Conservation (phyloP, 2,797 vertebrate genomes). For the Channa striata region DNA sequence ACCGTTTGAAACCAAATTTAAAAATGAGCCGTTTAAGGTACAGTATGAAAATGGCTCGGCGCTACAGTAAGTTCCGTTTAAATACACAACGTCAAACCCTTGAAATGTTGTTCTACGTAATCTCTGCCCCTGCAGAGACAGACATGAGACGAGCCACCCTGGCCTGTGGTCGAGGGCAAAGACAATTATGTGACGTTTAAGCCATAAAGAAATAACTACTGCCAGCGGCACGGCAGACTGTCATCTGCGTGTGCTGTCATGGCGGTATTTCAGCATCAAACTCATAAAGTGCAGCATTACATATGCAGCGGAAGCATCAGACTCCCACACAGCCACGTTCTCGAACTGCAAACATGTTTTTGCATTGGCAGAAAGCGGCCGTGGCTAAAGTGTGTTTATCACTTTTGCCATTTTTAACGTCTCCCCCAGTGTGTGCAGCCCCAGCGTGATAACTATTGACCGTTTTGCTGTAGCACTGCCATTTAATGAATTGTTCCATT, state of each 20-base stretch:
- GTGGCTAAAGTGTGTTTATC: constrained; percentile 72
- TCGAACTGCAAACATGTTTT: constrained; percentile 35
- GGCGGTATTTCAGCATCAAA: constrained; percentile 50
- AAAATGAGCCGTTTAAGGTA: not conserved
- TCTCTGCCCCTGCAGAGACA: constrained; percentile 68
- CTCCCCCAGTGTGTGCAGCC: constrained; percentile 72
- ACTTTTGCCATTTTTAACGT: constrained; percentile 67
- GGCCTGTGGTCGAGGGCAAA: constrained; percentile 66
- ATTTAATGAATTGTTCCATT: constrained; percentile 85
- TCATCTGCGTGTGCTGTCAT: constrained; percentile 30
- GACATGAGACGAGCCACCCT: constrained; percentile 76
- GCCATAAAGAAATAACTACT: constrained; percentile 61
- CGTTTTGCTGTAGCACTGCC: constrained; percentile 78
- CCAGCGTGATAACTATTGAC: constrained; percentile 78
- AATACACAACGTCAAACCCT: constrained; percentile 72
- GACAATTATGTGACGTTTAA: constrained; percentile 75
- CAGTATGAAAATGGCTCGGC: constrained; percentile 74
- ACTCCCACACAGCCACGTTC: constrained; percentile 24
- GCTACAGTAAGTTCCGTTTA: constrained; percentile 75
- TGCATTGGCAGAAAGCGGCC: constrained; percentile 57
- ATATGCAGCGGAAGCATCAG: constrained; percentile 20
- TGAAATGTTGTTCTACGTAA: constrained; percentile 73
- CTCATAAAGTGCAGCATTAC: constrained; percentile 38
- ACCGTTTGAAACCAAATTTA: not conserved
- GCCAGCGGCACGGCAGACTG: constrained; percentile 53